Conservation (phyloP, 2,797 vertebrate genomes). For the Hippopotamyrus pictus region DNA sequence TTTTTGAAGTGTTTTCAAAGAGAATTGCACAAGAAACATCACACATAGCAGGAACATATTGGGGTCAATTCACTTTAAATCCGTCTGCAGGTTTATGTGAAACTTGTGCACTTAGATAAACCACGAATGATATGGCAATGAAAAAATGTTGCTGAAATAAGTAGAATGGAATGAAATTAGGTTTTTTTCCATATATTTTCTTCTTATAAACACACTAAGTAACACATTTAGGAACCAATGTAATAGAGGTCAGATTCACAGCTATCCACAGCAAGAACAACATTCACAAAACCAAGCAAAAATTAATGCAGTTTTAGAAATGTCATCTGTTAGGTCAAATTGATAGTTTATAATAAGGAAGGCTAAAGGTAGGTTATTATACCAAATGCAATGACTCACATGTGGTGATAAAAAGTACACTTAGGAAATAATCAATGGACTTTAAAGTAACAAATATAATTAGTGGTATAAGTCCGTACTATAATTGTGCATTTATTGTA, state of each 20-base stretch:
- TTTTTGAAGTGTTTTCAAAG: not conserved
- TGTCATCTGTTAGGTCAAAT: conserved; percentile 3
- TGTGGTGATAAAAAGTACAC: conserved; percentile 25
- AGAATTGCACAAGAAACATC: not conserved
- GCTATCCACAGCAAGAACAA: not conserved
- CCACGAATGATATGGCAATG: not conserved
- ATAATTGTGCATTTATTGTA: conserved; percentile 21
- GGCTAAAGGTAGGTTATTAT: not conserved
- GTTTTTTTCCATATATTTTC: not conserved
- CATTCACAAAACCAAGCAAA: conserved; percentile 6
- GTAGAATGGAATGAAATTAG: not conserved
- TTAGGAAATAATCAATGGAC: conserved; percentile 27
- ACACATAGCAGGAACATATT: not conserved
- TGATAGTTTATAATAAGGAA: conserved; percentile 13
- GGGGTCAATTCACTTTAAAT: not conserved
- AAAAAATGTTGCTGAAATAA: not conserved
- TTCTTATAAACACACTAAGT: not conserved
- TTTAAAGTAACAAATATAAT: conserved; percentile 24
- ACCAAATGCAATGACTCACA: conserved; percentile 13
- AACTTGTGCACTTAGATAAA: not conserved
- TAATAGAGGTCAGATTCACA: not conserved
- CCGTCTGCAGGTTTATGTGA: not conserved
- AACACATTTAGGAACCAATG: not conserved
- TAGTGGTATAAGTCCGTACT: conserved; percentile 12
- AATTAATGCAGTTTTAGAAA: not conserved